Conservation (phyloP, 2,113 vertebrate species). For the Lichenostomus cassidix region DNA sequence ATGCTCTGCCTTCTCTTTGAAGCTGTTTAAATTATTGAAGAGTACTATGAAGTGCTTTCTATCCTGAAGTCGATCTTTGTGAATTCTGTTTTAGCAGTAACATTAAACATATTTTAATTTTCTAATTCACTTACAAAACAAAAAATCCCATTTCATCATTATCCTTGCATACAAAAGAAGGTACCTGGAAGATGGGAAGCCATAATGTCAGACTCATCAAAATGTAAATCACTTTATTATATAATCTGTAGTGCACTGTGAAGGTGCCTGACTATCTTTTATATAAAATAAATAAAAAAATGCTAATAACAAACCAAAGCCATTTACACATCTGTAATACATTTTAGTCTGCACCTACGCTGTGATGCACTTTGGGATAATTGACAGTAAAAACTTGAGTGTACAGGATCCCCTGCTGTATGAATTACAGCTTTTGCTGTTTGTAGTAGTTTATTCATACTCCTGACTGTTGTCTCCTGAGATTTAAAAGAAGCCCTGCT, state of each 20-base stretch:
- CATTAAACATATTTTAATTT: background rate
- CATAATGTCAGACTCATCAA: background rate
- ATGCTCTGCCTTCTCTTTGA: background rate
- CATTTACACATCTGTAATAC: slow-evolving; percentile 49
- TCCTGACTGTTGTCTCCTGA: slow-evolving; percentile 24
- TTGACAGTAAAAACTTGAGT: slow-evolving; percentile 39
- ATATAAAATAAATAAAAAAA: slow-evolving; percentile 23
- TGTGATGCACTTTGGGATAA: slow-evolving; percentile 56
- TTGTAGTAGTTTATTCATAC: slow-evolving; percentile 11
- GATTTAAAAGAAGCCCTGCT: slow-evolving; percentile 36
- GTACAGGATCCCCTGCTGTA: background rate
- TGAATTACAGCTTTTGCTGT: slow-evolving; percentile 40
- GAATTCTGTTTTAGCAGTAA: background rate
- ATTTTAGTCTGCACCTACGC: slow-evolving; percentile 34
- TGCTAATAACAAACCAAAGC: slow-evolving; percentile 31
- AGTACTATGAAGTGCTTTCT: background rate
- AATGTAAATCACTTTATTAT: background rate
- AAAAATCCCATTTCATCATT: background rate
- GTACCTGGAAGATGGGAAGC: background rate
- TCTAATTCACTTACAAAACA: background rate
- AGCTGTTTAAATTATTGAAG: slow-evolving; percentile 27
- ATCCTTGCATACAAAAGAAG: background rate
- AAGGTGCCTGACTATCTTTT: slow-evolving; percentile 13
- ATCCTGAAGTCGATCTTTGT: background rate
- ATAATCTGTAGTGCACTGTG: background rate